phyloP scores from a whole-genome alignment of 1,140 invertebrate genomes.

The Drosophila obscura region DNA sequence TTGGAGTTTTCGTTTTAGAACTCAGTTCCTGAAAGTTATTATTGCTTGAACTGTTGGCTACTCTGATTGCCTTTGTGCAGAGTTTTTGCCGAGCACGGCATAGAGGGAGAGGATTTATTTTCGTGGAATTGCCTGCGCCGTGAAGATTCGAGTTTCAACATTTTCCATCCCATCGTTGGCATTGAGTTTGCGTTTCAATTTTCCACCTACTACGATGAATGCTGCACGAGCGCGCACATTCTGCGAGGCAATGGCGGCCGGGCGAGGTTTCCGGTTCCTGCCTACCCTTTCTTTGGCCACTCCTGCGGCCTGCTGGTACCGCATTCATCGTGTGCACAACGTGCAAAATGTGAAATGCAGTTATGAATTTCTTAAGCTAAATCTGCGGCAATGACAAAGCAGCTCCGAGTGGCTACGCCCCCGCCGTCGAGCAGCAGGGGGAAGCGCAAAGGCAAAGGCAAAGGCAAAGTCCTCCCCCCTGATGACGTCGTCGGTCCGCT shows the following conservation, averaged over 20 bases:
- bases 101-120: too few relatives aligned
- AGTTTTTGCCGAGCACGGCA: too few relatives aligned
- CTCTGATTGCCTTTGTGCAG: too few relatives aligned
- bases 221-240: slow-evolving; percentile 44
- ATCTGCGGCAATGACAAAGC: slow-evolving; percentile 76
- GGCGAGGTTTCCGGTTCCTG: slow-evolving; percentile 26
- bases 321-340: slow-evolving; percentile 35
- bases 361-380: slow-evolving; percentile 78
- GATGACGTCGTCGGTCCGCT: slow-evolving; percentile 62
- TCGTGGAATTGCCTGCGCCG: too few relatives aligned
- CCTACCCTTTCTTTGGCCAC: background rate
- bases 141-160: too few relatives aligned
- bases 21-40: background rate
- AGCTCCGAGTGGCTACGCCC: slow-evolving; percentile 27
- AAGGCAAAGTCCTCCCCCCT: slow-evolving; percentile 36
- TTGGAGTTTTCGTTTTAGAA: too few relatives aligned
- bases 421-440: background rate
- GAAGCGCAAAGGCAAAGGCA: slow-evolving; percentile 43
- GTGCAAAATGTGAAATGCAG: slow-evolving; percentile 68
- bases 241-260: slow-evolving; percentile 51
- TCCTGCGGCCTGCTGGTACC: too few relatives aligned
- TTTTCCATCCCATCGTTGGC: background rate
- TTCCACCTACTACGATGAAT: slow-evolving; percentile 24
- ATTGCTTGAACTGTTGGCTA: too few relatives aligned
- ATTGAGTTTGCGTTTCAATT: background rate